Conservation (phyloP, 2,888 invertebrate genomes). For the Calephelis perditalis region DNA sequence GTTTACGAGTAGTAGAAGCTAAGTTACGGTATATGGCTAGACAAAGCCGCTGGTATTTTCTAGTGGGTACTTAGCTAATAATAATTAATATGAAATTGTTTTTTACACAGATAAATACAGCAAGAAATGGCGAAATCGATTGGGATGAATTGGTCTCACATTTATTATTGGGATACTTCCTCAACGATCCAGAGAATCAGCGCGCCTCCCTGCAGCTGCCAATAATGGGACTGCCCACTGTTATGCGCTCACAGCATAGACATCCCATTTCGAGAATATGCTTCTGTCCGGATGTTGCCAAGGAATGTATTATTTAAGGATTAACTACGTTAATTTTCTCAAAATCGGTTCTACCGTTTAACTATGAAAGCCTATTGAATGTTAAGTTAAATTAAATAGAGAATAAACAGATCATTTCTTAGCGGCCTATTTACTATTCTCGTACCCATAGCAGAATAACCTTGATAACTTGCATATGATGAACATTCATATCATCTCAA, state of each 20-base stretch:
- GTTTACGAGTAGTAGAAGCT: too few relatives aligned
- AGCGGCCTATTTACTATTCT: too few relatives aligned
- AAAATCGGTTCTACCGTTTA: background rate
- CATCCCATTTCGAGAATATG: slow-evolving; percentile 82
- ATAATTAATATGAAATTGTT: background rate
- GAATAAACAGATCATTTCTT: too few relatives aligned
- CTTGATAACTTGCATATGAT: too few relatives aligned
- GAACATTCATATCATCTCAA: too few relatives aligned
- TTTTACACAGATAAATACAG: slow-evolving; percentile 73
- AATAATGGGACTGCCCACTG: slow-evolving; percentile 76
- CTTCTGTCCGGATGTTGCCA: slow-evolving; percentile 79
- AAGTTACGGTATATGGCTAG: too few relatives aligned
- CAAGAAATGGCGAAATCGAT: slow-evolving; percentile 72
- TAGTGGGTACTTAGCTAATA: too few relatives aligned
- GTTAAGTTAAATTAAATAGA: too few relatives aligned
- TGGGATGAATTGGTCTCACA: slow-evolving; percentile 91
- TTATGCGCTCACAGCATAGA: slow-evolving; percentile 82
- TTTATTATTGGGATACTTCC: slow-evolving; percentile 84
- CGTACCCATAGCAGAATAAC: too few relatives aligned
- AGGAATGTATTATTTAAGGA: slow-evolving; percentile 43
- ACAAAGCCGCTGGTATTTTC: too few relatives aligned
- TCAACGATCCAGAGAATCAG: slow-evolving; percentile 80
- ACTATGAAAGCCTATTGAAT: too few relatives aligned
- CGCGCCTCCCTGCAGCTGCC: slow-evolving; percentile 80
- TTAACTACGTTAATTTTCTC: too few relatives aligned